These are phyloP conservation scores for Triplophysa yarkandensis DNA, from an alignment of 2,797 vertebrate genomes.

Conservation along the genomic window DNA sequence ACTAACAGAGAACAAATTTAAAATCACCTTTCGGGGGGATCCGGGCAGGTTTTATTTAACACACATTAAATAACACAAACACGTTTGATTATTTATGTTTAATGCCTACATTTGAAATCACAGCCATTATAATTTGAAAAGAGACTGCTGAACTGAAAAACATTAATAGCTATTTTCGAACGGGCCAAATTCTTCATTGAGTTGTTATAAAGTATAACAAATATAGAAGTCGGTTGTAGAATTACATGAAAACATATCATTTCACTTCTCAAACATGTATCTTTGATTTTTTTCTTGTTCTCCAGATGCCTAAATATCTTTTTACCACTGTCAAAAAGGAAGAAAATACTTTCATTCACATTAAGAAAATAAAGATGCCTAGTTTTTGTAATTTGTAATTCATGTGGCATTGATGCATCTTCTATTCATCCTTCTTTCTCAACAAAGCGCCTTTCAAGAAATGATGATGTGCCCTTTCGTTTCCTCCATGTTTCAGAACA, in stretches of 20 bases:
- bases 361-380: too few species aligned
- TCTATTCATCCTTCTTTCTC: too few species aligned
- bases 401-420: too few species aligned
- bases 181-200: neutral
- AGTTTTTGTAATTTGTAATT: too few species aligned
- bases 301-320: too few species aligned
- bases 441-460: neutral
- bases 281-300: too few species aligned
- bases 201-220: too few species aligned
- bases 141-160: neutral
- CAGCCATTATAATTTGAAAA: neutral
- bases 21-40: slow-evolving; percentile 42
- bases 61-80: slow-evolving; percentile 34
- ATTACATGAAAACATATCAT: too few species aligned
- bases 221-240: too few species aligned
- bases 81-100: neutral
- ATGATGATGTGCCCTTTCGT: neutral
- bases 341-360: too few species aligned
- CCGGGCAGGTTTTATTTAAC: slow-evolving; percentile 44
- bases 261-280: too few species aligned
- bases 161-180: neutral
- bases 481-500: neutral
- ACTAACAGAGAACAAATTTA: slow-evolving; percentile 41
- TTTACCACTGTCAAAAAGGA: too few species aligned
- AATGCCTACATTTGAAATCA: neutral